Evolutionary conservation across 2,888 invertebrate species (phyloP).

Genomic region (Torymus auratus): DNA sequence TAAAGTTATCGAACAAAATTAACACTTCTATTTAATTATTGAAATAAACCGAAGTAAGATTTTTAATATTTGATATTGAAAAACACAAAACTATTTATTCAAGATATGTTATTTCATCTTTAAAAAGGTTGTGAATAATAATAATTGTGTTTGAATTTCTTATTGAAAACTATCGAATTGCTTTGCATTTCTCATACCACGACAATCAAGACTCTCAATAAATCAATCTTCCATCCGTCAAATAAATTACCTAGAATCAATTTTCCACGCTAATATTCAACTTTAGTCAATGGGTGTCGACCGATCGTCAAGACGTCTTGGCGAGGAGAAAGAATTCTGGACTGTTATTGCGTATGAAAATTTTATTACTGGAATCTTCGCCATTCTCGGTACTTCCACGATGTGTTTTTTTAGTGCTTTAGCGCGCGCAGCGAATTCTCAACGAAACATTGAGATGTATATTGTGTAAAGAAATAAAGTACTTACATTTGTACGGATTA

Average conservation of each 20-base stretch:
- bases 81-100: too few relatives aligned
- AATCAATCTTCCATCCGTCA: too few relatives aligned
- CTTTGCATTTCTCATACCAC: not conserved
- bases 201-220: not conserved
- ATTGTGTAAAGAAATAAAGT: constrained; percentile 58
- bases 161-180: too few relatives aligned
- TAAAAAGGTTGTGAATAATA: too few relatives aligned
- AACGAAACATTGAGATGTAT: constrained; percentile 44
- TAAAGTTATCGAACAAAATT: too few relatives aligned
- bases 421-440: constrained; percentile 29
- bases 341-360: constrained; percentile 15
- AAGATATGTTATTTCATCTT: too few relatives aligned
- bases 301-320: constrained; percentile 14
- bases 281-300: not conserved
- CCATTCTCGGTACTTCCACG: not conserved
- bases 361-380: constrained; percentile 29
- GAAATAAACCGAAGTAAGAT: too few relatives aligned
- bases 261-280: too few relatives aligned
- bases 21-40: too few relatives aligned
- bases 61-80: too few relatives aligned
- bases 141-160: too few relatives aligned
- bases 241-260: too few relatives aligned
- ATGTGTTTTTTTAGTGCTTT: constrained; percentile 26
- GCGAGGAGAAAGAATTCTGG: not conserved
- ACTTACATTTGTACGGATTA: constrained; percentile 52